Percentiles rank a stretch among this genome's conserved stretches.
These are phyloP conservation scores for Sorex araneus DNA, from an alignment of 2,113 vertebrate genomes.

Conservation along the genomic window DNA sequence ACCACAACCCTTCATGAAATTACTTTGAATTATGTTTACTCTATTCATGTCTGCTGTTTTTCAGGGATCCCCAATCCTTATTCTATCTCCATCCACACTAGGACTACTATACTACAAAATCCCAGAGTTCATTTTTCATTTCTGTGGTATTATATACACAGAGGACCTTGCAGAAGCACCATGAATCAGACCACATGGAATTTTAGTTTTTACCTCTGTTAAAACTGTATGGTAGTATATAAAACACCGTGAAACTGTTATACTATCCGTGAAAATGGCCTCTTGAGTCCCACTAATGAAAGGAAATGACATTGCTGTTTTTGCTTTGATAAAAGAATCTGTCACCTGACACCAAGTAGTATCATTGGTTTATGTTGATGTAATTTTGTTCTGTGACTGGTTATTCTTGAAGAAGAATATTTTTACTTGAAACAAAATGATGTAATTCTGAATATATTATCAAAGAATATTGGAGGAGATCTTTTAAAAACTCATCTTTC, in stretches of 20 bases:
- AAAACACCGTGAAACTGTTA: background rate
- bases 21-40: background rate
- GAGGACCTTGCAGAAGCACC: background rate
- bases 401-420: constrained; percentile 24
- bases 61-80: background rate
- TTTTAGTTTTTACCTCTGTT: background rate
- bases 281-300: background rate
- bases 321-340: constrained; percentile 27
- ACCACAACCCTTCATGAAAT: background rate
- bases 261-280: constrained; percentile 42
- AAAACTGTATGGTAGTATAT: background rate
- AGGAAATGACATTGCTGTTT: constrained; percentile 17
- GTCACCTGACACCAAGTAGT: background rate
- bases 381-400: constrained; percentile 39
- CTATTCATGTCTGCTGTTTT: background rate
- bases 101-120: background rate
- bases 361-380: constrained; percentile 33
- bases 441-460: background rate
- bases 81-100: background rate
- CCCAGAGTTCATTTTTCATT: background rate
- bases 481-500: constrained; percentile 28
- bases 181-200: background rate
- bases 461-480: background rate
- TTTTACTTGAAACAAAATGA: constrained; percentile 23
- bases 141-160: background rate